Conservation (phyloP, 2,113 vertebrate species). For the Theristicus caerulescens region DNA sequence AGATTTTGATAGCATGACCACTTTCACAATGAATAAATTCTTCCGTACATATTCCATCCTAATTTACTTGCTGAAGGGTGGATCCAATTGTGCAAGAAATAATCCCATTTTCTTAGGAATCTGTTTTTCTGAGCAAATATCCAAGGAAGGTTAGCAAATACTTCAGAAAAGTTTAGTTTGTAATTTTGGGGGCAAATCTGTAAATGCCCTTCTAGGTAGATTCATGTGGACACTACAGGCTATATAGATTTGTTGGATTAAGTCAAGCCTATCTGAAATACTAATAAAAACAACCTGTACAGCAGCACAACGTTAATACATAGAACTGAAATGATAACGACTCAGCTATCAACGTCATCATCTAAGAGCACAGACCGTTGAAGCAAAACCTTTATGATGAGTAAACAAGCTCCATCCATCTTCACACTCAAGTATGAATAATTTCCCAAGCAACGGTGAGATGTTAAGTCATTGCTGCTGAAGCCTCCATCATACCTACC, state of each 20-base stretch:
- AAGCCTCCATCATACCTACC: neutral
- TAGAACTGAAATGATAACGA: neutral
- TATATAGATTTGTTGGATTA: neutral
- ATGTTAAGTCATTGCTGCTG: neutral
- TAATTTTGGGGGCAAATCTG: neutral
- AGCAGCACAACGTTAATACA: neutral
- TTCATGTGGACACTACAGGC: neutral
- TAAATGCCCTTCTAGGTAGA: neutral
- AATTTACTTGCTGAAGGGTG: neutral
- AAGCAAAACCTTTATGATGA: neutral
- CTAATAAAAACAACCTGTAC: neutral
- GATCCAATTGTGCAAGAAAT: neutral
- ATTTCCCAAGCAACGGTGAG: neutral
- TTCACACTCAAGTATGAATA: neutral
- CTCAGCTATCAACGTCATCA: neutral
- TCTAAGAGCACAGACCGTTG: neutral
- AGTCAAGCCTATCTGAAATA: neutral
- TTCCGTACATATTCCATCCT: neutral
- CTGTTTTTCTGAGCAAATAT: neutral
- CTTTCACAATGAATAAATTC: neutral
- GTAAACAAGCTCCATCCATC: neutral
- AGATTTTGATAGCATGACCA: neutral
- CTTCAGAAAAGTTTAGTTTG: neutral
- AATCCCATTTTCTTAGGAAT: neutral
- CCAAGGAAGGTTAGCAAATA: neutral